Base-by-base conservation (phyloP, 1,140 invertebrate genomes). In the Saccostrea cuccullata region DNA sequence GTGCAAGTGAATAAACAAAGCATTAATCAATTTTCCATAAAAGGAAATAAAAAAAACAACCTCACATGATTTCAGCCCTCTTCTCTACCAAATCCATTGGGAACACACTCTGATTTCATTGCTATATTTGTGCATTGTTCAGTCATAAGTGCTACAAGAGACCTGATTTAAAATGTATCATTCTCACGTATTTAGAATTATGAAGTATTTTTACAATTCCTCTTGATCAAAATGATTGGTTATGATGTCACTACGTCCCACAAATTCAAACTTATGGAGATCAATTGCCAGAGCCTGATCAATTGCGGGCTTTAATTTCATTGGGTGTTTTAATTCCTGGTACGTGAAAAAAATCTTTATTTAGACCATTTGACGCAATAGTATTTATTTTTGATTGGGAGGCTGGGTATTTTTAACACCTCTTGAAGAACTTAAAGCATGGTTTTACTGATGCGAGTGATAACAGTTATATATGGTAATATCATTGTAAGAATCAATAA, bases 351-450 rank as follows among this genome's bases (percentile, higher is more conserved):
- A 36, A 15, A 77, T 77, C 70, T 36, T 12, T 77, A 77, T 77
- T 77, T 77, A 77, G 70, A 77, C 15, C 70, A 77, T 77, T 77
- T 77, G 70, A 77, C 70, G 70, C 70, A 77, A 15, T 77, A 77
- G 23, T 3, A 15, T 77, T 26, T 77, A 30, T 77, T 30, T 73
- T 77, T 77, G 23, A 26, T 30, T 77, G 4, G 26, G 26, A 77
- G 11, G 23, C 13, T 15, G 70, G 70, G 26, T 77, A 77, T 77
- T 77, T 77, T 77, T 77, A 77, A 77, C 70, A 77, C 70, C 70
- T 73, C 23, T 73, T 73, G 26, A 73, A 73, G 67, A 73, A 73
- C 67, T 73, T 47, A 30, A 73, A 73, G 67, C 67, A 73, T 30
- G 23, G 67, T 30, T 17, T 77, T 77, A 26, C 30, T 77, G 70